Evolutionary conservation across 2,797 vertebrate genomes (phyloP).

Genomic region (Takifugu rubripes): DNA sequence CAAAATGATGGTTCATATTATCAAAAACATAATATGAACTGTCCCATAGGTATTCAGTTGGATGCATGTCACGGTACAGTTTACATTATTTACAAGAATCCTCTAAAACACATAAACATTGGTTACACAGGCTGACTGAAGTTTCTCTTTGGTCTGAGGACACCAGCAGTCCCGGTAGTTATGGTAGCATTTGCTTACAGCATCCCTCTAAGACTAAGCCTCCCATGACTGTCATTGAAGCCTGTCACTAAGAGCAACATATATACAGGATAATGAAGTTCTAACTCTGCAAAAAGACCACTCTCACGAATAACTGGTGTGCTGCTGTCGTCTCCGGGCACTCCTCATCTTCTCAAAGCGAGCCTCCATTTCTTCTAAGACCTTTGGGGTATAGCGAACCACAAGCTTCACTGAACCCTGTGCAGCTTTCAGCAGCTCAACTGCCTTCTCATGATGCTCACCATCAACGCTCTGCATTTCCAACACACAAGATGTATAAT

Average conservation of each 20-base stretch:
- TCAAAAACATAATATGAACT: too few species aligned
- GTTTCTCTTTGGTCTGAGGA: too few species aligned
- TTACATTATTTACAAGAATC: not conserved
- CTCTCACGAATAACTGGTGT: slow-evolving; percentile 90
- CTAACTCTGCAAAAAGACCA: not conserved
- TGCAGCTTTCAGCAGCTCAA: slow-evolving; percentile 90
- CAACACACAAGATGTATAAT: slow-evolving; percentile 3
- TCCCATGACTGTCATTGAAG: too few species aligned
- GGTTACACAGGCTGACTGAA: too few species aligned
- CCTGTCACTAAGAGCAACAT: not conserved
- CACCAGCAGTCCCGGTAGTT: too few species aligned
- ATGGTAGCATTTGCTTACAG: not conserved
- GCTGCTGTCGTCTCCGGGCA: slow-evolving; percentile 87
- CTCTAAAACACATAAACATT: too few species aligned
- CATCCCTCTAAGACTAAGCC: too few species aligned
- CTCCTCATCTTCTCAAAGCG: slow-evolving; percentile 93
- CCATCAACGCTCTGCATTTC: slow-evolving; percentile 84
- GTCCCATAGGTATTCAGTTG: too few species aligned
- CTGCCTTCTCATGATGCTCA: slow-evolving; percentile 90
- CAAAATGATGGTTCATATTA: too few species aligned
- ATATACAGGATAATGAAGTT: not conserved
- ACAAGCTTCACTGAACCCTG: slow-evolving; percentile 90
- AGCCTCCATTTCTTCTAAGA: slow-evolving; percentile 93
- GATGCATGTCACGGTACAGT: too few species aligned
- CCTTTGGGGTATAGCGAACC: slow-evolving; percentile 88